A percentile compares a stretch with the other conserved stretches of the same genome.
phyloP scores from a whole-genome alignment of 2,888 invertebrate genomes.

The Eupeodes luniger region DNA sequence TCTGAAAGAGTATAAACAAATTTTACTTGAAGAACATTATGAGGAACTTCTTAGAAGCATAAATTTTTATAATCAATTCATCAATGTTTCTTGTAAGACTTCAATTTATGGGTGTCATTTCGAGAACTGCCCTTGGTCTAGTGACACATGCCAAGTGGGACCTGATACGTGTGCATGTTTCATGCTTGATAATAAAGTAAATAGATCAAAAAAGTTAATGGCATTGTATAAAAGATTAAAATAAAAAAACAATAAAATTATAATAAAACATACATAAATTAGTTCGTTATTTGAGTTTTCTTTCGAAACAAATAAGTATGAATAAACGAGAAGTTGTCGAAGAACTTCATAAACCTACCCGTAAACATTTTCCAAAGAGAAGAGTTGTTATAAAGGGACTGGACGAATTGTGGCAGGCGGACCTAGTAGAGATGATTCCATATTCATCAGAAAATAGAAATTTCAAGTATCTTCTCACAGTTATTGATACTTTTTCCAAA shows the following conservation, averaged over 20 bases:
- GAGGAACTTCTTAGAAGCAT: too few species aligned
- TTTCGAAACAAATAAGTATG: not conserved
- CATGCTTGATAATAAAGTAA: too few species aligned
- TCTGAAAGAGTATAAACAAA: too few species aligned
- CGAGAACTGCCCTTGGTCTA: too few species aligned
- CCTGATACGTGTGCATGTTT: slow-evolving; percentile 2
- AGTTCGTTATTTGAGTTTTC: not conserved
- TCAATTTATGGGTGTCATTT: too few species aligned
- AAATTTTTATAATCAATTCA: not conserved
- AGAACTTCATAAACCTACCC: not conserved
- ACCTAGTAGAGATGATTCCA: not conserved
- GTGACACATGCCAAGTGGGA: not conserved
- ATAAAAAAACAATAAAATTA: not conserved
- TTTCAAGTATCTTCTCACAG: not conserved
- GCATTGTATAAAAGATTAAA: too few species aligned
- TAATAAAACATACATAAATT: too few species aligned
- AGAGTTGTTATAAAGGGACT: not conserved
- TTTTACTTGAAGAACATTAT: too few species aligned
- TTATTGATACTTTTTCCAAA: not conserved
- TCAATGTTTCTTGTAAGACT: too few species aligned
- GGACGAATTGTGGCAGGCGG: too few species aligned
- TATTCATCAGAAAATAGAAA: slow-evolving; percentile 6
- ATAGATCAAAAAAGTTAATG: too few species aligned
- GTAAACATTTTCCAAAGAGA: not conserved
- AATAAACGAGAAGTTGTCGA: slow-evolving; percentile 6